Evolutionary conservation across 2,113 vertebrate species (phyloP), one percentile per base, ranked within the genome.

Genomic region (Noctilio leporinus): DNA sequence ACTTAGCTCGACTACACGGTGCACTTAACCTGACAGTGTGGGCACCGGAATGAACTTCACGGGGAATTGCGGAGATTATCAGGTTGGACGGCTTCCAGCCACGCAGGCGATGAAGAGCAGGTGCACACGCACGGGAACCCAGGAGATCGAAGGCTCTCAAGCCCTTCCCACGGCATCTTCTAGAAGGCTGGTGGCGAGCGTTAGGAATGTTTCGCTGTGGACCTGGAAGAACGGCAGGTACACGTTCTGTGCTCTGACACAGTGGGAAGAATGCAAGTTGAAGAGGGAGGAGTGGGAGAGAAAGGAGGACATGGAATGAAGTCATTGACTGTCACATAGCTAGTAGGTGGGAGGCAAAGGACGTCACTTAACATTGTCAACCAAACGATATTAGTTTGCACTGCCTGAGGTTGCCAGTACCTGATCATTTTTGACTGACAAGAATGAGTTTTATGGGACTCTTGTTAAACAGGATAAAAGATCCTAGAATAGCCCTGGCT

Each of bases 1-100:
- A 8, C 86, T 80, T 11, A 28, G 86, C 64, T 80, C 82, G 83
- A 75, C 22, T 83, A 57, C 64, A 16, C 10, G 49, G 53, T 24
- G 78, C 38, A 64, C 86, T 96, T 80, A 80, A n/a, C 91, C 76
- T 76, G 95, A 64, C 95, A 82, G 40, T 43, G 5, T 7, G 89
- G 91, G 94, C 65, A 81, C 89, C 95, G 65, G 78, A 64, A 57
- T 47, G 97, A 89, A 83, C 83, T 16, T 70, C 82, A 83, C 76
- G 80, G 95, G 69, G 80, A 93, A 95, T 70, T 59, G 83, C 78
- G 20, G 38, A 59, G 83, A 65, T 73, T 28, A 14, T 64, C 78
- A 14, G 93, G 86, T 93, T 12, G 33, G 73, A 93, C 93, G 77
- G 22, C 93, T 91, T 88, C 85, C 87, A 40, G 8, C 19, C 16